Percentiles rank a stretch among this genome's conserved stretches.
phyloP scores from a whole-genome alignment of 2,888 invertebrate species.

The Masnerella sp. region DNA sequence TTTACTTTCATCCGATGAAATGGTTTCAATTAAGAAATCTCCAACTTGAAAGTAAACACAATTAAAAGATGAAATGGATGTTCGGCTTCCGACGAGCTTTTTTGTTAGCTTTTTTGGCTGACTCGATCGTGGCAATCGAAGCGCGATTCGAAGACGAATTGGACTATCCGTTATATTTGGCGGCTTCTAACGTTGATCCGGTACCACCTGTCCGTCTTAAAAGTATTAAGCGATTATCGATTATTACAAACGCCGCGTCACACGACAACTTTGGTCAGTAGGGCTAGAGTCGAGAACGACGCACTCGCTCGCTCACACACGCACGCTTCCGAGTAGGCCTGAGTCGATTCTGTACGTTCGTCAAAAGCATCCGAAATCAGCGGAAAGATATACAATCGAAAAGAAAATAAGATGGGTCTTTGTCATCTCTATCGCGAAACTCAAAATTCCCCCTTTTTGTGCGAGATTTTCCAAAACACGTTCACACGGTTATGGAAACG shows the following conservation, averaged over 20 bases:
- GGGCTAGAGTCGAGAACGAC: slow-evolving; percentile 57
- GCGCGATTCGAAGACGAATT: slow-evolving; percentile 48
- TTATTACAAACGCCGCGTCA: slow-evolving; percentile 57
- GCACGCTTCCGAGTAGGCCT: slow-evolving; percentile 56
- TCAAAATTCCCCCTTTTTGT: slow-evolving; percentile 38
- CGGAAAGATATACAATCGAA: slow-evolving; percentile 8
- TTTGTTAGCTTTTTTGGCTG: slow-evolving; percentile 46
- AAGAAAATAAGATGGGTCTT: slow-evolving; percentile 18
- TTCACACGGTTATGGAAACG: slow-evolving; percentile 27
- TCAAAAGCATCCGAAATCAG: slow-evolving; percentile 36
- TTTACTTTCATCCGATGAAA: too few species aligned
- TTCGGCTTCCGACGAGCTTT: slow-evolving; percentile 14
- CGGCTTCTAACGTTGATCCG: slow-evolving; percentile 50
- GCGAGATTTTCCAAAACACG: slow-evolving; percentile 42
- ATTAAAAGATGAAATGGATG: slow-evolving; percentile 9
- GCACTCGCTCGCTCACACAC: slow-evolving; percentile 35
- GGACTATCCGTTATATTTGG: slow-evolving; percentile 54
- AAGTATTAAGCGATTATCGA: slow-evolving; percentile 54
- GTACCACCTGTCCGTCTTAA: slow-evolving; percentile 54
- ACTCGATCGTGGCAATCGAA: slow-evolving; percentile 46
- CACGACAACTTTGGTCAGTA: slow-evolving; percentile 59
- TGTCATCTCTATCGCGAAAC: slow-evolving; percentile 4
- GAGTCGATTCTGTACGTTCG: slow-evolving; percentile 55
- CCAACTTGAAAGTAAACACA: not conserved
- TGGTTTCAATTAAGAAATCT: not conserved